These are phyloP conservation scores for Anorthoa munda DNA, from an alignment of 2,888 invertebrate species.

Conservation along the genomic window DNA sequence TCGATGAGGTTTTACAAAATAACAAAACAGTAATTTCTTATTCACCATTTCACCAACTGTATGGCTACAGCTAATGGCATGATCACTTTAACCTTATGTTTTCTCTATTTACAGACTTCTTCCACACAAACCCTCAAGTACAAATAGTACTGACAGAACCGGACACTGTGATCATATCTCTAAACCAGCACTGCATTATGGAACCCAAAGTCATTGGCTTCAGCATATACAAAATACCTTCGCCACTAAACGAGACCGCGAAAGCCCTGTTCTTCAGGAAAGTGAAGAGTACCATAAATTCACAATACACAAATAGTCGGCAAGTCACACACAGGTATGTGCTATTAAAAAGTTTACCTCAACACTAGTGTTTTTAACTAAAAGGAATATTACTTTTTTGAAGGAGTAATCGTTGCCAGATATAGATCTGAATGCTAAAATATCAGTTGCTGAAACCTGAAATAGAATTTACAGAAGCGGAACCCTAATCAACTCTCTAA, in stretches of 20 bases:
- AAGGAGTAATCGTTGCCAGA: no score
- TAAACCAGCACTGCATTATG: conserved; percentile 97
- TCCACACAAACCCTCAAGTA: conserved; percentile 98
- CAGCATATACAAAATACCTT: conserved; percentile 95
- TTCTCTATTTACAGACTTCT: conserved; percentile 92
- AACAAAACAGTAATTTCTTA: background rate
- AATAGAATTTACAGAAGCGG: background rate
- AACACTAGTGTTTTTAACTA: background rate
- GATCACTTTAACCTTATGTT: background rate
- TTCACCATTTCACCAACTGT: background rate
- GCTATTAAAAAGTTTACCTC: background rate
- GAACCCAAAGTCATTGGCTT: conserved; percentile 98
- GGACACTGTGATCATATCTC: conserved; percentile 93
- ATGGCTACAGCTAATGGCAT: background rate
- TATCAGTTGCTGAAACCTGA: background rate
- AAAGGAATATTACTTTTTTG: background rate
- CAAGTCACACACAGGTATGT: conserved; percentile 93
- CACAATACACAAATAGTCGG: conserved; percentile 97
- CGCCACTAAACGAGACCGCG: conserved; percentile 94
- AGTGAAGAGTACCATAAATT: conserved; percentile 96
- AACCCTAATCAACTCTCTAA: background rate
- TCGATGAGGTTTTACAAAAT: no score
- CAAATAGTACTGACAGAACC: conserved; percentile 94
- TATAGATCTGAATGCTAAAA: no score
- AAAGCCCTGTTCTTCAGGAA: conserved; percentile 96